These are phyloP conservation scores for Meleagris gallopavo DNA, from an alignment of 2,113 vertebrate genomes.

Conservation along the genomic window DNA sequence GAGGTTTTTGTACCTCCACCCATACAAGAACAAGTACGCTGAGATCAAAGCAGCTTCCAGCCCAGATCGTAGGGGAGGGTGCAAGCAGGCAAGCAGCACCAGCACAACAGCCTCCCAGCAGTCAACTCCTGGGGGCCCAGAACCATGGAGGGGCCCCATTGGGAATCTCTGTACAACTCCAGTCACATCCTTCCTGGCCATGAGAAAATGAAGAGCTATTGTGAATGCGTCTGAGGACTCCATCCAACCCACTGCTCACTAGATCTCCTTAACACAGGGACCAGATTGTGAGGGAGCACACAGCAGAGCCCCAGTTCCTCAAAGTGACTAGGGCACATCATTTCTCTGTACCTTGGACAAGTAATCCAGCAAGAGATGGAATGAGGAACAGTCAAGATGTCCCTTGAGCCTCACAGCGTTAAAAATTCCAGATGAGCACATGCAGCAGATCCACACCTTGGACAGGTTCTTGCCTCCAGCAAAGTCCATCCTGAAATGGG, in stretches of 20 bases:
- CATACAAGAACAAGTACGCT: neutral
- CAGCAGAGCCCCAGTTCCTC: fast-evolving
- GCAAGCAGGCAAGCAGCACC: neutral
- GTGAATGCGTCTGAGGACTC: neutral
- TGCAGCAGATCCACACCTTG: neutral
- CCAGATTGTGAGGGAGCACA: fast-evolving
- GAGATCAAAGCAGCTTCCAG: neutral
- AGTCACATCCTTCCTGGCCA: neutral
- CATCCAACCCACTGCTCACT: neutral
- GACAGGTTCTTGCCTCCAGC: neutral
- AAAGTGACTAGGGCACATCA: fast-evolving
- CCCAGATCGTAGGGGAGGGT: neutral
- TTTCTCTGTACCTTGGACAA: neutral
- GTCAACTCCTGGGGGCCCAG: neutral
- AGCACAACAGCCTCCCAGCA: neutral
- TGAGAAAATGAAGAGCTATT: neutral
- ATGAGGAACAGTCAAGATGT: neutral
- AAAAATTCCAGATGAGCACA: fast-evolving
- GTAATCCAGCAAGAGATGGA: neutral
- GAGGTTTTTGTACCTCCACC: neutral
- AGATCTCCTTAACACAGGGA: neutral
- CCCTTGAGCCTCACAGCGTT: neutral
- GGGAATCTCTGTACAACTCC: neutral
- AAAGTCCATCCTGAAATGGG: neutral
- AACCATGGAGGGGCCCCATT: neutral